Evolutionary conservation across 2,797 vertebrate species (phyloP), one percentile per base, ranked within the genome.

Genomic region (Argya squamiceps): DNA sequence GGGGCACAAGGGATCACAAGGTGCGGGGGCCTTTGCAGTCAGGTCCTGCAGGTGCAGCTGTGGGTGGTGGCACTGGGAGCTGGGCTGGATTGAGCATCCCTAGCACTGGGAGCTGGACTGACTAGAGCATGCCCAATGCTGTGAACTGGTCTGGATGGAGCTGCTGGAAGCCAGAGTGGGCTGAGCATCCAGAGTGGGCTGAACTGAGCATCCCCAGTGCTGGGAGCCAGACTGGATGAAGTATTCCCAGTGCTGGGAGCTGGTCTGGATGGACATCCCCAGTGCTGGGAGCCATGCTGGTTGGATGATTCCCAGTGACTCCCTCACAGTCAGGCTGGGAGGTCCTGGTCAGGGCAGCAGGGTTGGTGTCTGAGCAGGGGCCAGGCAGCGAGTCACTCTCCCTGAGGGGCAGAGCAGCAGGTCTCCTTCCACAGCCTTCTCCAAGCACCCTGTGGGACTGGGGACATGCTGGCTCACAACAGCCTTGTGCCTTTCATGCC

Each of bases 381-480:
- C 10, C 11, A 26, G 63, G 65, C 52, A n/a, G 21, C 3, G 6
- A 24, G 29, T 23, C 62, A 9, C 23, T 46, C 22, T 71, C 20
- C n/a, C 26, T 14, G 22, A 0, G 2, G 32, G 52, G 12, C 67
- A 52, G 52, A 75, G 52, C 32, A 44, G 22, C 34, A 68, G 30
- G 9, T 59, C n/a, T 69, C 8, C 22, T 67, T 73, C 23, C 11
- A 1, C n/a, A 58, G 15, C 18, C 9, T 29, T 44, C 34, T 77
- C 32, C 2, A 7, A 62, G 29, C 36, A 30, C 32, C 50, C 30
- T 49, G 22, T 4, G 6, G 47, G 21, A 6, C 41, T 36, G 36
- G 22, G 23, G 17, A 2, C 6, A 1, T 0, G 1, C 16, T 26
- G 62, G 44, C 60, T 80, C 15, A 39, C 30, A 52, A 2, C 8